Percentiles rank a stretch among this genome's conserved stretches.
Conservation (phyloP, 2,113 vertebrate genomes). For the Acrocephalus kingi region DNA sequence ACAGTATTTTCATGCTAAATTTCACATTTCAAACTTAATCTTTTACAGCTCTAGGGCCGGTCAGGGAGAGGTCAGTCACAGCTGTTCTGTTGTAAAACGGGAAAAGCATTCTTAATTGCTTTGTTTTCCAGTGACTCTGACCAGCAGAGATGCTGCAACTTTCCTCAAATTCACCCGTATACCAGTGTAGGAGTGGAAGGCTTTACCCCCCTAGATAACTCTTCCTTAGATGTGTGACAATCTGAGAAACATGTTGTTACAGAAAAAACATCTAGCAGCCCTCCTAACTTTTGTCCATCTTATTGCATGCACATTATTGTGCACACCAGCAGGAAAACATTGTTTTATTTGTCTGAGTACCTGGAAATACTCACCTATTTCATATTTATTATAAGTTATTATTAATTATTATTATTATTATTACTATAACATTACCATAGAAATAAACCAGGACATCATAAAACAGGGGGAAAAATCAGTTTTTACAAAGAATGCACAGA, state of each 20-base stretch:
- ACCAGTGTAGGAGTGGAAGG: not conserved
- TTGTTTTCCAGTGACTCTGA: not conserved
- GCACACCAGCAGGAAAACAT: not conserved
- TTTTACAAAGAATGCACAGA: not conserved
- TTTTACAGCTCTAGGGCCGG: not conserved
- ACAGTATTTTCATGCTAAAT: slow-evolving; percentile 29
- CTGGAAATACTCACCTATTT: not conserved
- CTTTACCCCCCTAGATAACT: not conserved
- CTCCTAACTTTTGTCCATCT: not conserved
- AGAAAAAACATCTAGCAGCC: not conserved
- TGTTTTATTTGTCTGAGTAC: not conserved
- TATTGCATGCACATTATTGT: not conserved
- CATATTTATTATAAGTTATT: not conserved
- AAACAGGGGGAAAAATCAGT: not conserved
- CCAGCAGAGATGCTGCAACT: not conserved
- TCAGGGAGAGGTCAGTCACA: not conserved
- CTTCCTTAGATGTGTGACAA: not conserved
- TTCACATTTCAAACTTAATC: not conserved
- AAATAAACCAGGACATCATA: not conserved
- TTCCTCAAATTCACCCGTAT: not conserved
- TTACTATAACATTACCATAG: not conserved
- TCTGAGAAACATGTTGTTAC: not conserved
- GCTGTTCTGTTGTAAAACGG: not conserved
- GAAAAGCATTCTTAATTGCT: not conserved
- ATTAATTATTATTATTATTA: not conserved